phyloP scores from a whole-genome alignment of 2,888 invertebrate genomes.

The Antheraea yamamai region DNA sequence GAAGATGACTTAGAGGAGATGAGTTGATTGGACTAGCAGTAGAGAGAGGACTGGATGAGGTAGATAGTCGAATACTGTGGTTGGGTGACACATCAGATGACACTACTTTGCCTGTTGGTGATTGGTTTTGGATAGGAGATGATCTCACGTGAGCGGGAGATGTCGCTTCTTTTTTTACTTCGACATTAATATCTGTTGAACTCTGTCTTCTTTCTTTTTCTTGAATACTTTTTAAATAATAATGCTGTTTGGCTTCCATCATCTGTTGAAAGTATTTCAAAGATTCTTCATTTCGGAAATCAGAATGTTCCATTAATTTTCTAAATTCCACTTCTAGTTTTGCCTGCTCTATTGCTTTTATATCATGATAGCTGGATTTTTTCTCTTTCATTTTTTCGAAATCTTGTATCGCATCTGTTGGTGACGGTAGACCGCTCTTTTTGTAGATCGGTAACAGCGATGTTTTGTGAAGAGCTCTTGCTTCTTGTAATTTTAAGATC shows the following conservation, averaged over 20 bases:
- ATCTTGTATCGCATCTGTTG: conserved; percentile 42
- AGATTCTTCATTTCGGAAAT: conserved; percentile 65
- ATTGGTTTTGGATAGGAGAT: conserved; percentile 55
- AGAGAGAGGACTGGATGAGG: conserved; percentile 74
- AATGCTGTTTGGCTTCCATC: conserved; percentile 73
- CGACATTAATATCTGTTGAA: conserved; percentile 42
- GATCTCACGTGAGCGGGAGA: conserved; percentile 61
- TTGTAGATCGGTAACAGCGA: conserved; percentile 77
- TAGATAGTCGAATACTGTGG: conserved; percentile 66
- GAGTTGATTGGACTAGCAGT: conserved; percentile 84
- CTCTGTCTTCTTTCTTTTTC: conserved; percentile 57
- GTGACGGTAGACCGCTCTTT: conserved; percentile 73
- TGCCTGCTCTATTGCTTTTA: conserved; percentile 68
- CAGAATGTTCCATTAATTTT: conserved; percentile 82
- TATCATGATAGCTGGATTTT: conserved; percentile 67
- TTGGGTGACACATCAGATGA: conserved; percentile 71
- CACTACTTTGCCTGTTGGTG: conserved; percentile 59
- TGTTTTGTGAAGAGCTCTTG: conserved; percentile 86
- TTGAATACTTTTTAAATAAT: conserved; percentile 68
- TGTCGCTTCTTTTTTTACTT: conserved; percentile 60
- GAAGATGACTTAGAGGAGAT: conserved; percentile 93
- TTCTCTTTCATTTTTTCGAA: conserved; percentile 40
- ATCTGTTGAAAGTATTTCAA: conserved; percentile 73
- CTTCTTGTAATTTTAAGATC: conserved; percentile 94
- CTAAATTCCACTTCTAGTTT: conserved; percentile 82